phyloP scores from a whole-genome alignment of 2,797 vertebrate species.

The Tarsius wallacei region DNA sequence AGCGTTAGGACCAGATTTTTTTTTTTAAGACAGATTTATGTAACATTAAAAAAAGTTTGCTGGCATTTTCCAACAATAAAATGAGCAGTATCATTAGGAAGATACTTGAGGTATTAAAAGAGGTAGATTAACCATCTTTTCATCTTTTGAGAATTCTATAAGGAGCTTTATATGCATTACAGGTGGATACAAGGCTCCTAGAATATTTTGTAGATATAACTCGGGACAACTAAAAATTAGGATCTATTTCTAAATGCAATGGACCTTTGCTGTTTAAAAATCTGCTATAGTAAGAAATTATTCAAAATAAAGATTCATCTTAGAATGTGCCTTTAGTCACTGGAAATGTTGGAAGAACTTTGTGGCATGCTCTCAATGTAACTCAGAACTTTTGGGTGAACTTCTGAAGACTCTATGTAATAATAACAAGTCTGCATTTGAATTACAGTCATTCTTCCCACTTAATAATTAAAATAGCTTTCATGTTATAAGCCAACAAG shows the following conservation, averaged over 20 bases:
- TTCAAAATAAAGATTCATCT: constrained; percentile 34
- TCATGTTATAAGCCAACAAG: neutral
- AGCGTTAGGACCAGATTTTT: neutral
- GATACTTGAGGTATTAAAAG: neutral
- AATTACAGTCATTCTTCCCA: neutral
- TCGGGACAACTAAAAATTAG: neutral
- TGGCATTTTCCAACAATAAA: constrained; percentile 8
- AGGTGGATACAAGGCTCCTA: neutral
- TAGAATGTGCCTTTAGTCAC: neutral
- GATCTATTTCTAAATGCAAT: neutral
- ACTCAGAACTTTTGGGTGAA: neutral
- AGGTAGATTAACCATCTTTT: neutral
- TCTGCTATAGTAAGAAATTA: constrained; percentile 20
- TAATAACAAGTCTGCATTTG: neutral
- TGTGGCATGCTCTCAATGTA: neutral
- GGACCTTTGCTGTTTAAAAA: neutral
- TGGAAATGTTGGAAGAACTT: neutral
- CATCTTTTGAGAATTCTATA: neutral
- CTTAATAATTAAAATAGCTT: neutral
- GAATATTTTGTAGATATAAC: constrained; percentile 37
- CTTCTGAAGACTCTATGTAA: neutral
- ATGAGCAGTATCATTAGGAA: constrained; percentile 41
- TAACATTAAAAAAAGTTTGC: constrained; percentile 16
- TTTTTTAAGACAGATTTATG: neutral
- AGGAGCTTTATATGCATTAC: neutral